Base-by-base conservation (phyloP, 2,888 invertebrate genomes). In the Stenodema calcarata region DNA sequence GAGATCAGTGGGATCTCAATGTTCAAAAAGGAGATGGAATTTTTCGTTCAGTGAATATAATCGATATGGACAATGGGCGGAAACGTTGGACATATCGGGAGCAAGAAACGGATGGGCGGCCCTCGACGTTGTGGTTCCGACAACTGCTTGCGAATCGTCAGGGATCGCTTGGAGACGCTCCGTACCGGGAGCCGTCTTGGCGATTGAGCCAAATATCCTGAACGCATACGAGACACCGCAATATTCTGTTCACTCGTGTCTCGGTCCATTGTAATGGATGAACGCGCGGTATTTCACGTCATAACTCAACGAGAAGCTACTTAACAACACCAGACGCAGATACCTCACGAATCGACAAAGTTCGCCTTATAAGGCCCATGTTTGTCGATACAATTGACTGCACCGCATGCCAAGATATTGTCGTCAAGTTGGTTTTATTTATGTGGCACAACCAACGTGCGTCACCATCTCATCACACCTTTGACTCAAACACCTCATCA, bases 61-160 rank as follows among this genome's bases (percentile, higher is more conserved):
- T 18, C 3, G 23, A 18, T 23, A 18, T 30, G 42, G 42, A 75
- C 75, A 75, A 75, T 75, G 75, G 42, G 18, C 75, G 75, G 75
- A 75, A 75, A 42, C 75, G 35, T 30, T 75, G 75, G 75, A 75
- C 75, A 75, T 75, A 75, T 75, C 18, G 75, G 75, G 75, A 75
- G 35, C 75, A 73, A 75, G 75, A n/a, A 7, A 16, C 35, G 75
- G 42, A 75, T 23, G 62, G 62, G 9, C 54, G 54, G n/a, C 23
- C 16, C 0, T 12, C 44, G 44, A 4, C 54, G 42, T 9, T 47
- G 47, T 7, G 47, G 2, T 16, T 12, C 42, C 11, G n/a, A 54
- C 62, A 62, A 62, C 62, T 7, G 62, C 62, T 62, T 62, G 62
- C 62, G 12, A 62, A 62, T 62, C 62, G 62, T 62, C 27, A 4